Evolutionary conservation across 2,113 vertebrate genomes (phyloP).

Genomic region (Neotoma lepida): DNA sequence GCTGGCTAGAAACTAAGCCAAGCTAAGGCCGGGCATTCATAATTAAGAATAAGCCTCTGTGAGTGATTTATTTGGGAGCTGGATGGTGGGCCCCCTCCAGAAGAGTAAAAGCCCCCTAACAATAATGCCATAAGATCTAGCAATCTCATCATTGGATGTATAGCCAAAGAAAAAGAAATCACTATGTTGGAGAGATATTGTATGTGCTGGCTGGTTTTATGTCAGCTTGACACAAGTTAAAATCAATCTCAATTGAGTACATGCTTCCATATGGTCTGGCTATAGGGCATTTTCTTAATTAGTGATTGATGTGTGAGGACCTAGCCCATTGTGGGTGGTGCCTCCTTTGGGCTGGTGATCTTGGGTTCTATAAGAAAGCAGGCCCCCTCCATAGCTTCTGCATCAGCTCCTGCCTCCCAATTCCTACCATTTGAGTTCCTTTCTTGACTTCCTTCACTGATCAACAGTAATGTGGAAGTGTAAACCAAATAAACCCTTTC

Average conservation of each 20-base stretch:
- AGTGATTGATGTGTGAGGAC: background rate
- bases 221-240: background rate
- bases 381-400: background rate
- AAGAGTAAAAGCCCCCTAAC: no score
- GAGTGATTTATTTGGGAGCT: no score
- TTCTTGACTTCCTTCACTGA: background rate
- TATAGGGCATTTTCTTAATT: background rate
- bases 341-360: background rate
- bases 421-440: background rate
- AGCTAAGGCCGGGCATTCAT: no score
- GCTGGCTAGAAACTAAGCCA: no score
- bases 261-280: background rate
- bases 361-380: background rate
- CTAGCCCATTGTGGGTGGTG: background rate
- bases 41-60: no score
- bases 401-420: background rate
- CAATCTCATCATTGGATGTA: background rate
- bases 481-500: background rate
- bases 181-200: background rate
- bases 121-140: background rate
- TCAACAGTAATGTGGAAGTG: background rate
- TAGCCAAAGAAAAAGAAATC: no score
- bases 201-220: background rate
- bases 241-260: background rate
- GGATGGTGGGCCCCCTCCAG: no score